Evolutionary conservation across 2,888 invertebrate genomes (phyloP).

Genomic region (Yponomeuta evonymella): DNA sequence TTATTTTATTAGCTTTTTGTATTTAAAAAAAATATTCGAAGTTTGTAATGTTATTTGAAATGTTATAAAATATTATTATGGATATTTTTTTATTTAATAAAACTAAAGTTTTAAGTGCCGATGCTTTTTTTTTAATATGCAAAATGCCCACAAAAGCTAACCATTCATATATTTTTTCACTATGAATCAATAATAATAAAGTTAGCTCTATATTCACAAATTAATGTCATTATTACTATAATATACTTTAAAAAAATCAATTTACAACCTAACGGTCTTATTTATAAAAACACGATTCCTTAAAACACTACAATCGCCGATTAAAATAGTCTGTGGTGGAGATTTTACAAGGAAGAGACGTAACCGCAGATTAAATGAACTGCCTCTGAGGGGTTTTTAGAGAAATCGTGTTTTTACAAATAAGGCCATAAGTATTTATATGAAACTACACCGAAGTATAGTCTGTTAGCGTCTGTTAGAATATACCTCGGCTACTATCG

Average conservation of each 20-base stretch:
- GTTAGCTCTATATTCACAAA: constrained; percentile 49
- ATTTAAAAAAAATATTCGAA: constrained; percentile 6
- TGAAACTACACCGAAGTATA: not conserved
- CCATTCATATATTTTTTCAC: constrained; percentile 56
- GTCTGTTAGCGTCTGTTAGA: too few relatives aligned
- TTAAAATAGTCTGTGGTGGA: too few relatives aligned
- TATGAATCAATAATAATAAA: constrained; percentile 39
- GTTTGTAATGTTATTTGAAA: constrained; percentile 12
- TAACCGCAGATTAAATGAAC: too few relatives aligned
- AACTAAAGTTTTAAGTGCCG: constrained; percentile 48
- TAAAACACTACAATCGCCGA: too few relatives aligned
- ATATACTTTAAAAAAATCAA: constrained; percentile 11
- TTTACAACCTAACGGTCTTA: not conserved
- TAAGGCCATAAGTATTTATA: not conserved
- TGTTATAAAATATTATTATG: not conserved
- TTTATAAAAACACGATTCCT: too few relatives aligned
- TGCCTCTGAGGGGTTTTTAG: too few relatives aligned
- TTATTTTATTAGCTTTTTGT: not conserved
- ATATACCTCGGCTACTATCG: too few relatives aligned
- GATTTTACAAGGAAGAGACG: too few relatives aligned
- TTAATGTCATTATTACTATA: constrained; percentile 18
- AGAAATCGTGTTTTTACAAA: too few relatives aligned
- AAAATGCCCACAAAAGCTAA: constrained; percentile 75
- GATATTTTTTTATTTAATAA: constrained; percentile 33
- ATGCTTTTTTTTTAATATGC: constrained; percentile 67